Conservation (phyloP, 2,888 invertebrate species). For the Dasypolia templi region DNA sequence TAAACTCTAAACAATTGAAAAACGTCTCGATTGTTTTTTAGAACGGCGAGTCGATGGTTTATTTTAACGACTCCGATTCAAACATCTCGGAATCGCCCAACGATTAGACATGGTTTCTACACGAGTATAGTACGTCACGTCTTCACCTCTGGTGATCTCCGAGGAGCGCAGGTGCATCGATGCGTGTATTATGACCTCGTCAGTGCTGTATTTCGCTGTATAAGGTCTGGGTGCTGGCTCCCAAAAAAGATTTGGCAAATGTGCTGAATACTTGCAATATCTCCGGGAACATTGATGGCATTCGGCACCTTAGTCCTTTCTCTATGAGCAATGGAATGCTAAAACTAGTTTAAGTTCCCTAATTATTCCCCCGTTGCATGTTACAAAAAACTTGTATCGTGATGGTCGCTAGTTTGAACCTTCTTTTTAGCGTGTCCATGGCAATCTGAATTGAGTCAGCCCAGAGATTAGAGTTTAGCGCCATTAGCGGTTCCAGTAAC, state of each 20-base stretch:
- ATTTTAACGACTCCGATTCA: no score
- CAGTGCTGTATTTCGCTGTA: background rate
- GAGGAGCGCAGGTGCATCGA: background rate
- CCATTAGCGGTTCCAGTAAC: background rate
- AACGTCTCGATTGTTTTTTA: no score
- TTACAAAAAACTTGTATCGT: background rate
- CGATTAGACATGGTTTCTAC: background rate
- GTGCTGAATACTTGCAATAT: background rate
- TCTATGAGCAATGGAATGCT: background rate
- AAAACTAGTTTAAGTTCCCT: background rate
- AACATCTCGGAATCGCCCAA: no score
- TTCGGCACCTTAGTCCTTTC: conserved; percentile 6
- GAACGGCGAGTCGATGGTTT: no score
- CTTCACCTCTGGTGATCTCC: background rate
- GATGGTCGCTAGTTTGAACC: background rate
- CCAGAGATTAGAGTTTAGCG: background rate
- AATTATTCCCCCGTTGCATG: background rate
- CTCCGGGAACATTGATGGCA: background rate
- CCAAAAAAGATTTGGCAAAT: conserved; percentile 7
- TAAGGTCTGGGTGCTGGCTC: background rate
- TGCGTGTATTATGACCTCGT: background rate
- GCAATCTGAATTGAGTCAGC: background rate
- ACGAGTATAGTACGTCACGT: background rate
- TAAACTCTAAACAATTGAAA: no score
- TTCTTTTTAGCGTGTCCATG: background rate